These are phyloP conservation scores for Esox lucius DNA, from an alignment of 2,797 vertebrate genomes.

Conservation along the genomic window DNA sequence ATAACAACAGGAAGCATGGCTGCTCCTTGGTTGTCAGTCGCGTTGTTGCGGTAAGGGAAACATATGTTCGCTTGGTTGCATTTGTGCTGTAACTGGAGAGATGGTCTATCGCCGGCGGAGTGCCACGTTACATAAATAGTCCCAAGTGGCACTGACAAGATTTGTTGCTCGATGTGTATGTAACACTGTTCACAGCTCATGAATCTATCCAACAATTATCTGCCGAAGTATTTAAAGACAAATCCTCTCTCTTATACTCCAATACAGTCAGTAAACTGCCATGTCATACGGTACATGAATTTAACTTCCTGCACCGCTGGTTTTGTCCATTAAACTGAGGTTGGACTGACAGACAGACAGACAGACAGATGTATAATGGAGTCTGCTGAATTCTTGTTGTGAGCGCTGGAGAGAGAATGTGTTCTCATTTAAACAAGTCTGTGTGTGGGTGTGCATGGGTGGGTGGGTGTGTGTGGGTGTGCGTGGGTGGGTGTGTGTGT, in stretches of 20 bases:
- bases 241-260: conserved; percentile 15
- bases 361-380: conserved; percentile 3
- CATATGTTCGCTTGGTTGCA: conserved; percentile 25
- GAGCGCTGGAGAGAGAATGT: conserved; percentile 23
- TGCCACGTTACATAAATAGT: conserved; percentile 46
- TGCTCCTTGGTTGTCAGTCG: conserved; percentile 23
- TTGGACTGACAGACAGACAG: conserved; percentile 22
- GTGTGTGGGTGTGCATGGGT: neutral
- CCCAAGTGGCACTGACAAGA: conserved; percentile 29
- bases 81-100: conserved; percentile 27
- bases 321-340: neutral
- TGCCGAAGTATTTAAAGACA: conserved; percentile 52
- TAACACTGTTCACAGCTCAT: conserved; percentile 53
- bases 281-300: neutral
- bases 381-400: conserved; percentile 23
- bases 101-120: neutral
- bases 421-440: conserved; percentile 21
- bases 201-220: conserved; percentile 65
- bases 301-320: neutral
- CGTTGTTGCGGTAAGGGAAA: conserved; percentile 27
- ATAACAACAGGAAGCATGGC: conserved; percentile 4
- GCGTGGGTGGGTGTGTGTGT: no score
- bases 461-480: no score
- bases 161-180: conserved; percentile 47
- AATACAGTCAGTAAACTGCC: neutral